Evolutionary conservation across 2,113 vertebrate species (phyloP).

Genomic region (Morone chrysops): DNA sequence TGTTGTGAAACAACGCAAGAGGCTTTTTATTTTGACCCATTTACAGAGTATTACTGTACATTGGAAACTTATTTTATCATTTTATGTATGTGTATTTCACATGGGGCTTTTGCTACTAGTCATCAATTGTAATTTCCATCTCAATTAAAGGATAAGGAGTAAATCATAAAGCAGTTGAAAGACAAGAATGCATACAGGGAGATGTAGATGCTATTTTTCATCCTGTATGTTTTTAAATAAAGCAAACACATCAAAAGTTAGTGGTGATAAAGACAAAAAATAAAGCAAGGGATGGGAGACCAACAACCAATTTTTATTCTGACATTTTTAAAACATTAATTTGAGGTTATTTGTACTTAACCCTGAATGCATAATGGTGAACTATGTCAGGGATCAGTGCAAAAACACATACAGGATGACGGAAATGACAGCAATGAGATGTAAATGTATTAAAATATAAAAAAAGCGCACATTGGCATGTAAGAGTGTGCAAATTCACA

Average conservation of each 20-base stretch:
- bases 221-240: neutral
- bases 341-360: constrained; percentile 7
- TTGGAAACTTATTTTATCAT: neutral
- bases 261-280: neutral
- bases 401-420: neutral
- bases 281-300: neutral
- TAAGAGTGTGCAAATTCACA: constrained; percentile 15
- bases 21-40: neutral
- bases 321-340: neutral
- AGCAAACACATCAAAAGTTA: neutral
- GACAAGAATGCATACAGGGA: neutral
- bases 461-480: neutral
- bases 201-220: too few species aligned
- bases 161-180: neutral
- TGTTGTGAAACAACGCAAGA: neutral
- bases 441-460: constrained; percentile 17
- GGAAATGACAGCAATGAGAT: constrained; percentile 32
- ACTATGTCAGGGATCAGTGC: neutral
- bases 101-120: neutral
- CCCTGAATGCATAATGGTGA: neutral
- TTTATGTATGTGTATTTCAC: neutral
- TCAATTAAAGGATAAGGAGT: neutral
- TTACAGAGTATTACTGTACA: neutral
- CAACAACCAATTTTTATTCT: neutral
- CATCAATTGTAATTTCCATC: neutral